Percentiles rank a stretch among this genome's conserved stretches.
Conservation (phyloP, 2,888 invertebrate species). For the Ochropleura plecta region DNA sequence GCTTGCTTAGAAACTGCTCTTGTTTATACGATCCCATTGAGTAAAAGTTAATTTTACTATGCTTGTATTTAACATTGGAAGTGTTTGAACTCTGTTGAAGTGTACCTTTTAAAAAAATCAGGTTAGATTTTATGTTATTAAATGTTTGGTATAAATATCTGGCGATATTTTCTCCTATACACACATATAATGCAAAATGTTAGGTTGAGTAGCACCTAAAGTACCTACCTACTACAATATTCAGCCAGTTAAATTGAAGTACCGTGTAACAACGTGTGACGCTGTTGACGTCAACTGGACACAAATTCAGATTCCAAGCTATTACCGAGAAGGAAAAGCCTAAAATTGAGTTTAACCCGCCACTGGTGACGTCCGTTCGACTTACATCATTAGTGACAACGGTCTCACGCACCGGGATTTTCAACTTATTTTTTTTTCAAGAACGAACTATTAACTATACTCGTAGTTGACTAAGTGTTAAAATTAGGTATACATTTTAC, state of each 20-base stretch:
- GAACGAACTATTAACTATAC: too few species aligned
- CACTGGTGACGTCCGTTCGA: too few species aligned
- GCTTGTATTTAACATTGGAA: neutral
- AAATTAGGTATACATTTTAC: too few species aligned
- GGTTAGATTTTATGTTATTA: neutral
- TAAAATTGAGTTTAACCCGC: too few species aligned
- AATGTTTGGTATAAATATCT: neutral
- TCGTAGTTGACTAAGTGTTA: too few species aligned
- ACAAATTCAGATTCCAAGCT: neutral
- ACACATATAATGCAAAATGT: neutral
- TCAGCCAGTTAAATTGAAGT: neutral
- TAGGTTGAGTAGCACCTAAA: neutral
- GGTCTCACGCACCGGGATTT: too few species aligned
- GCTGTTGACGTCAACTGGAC: neutral
- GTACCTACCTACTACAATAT: neutral
- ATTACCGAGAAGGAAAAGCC: neutral
- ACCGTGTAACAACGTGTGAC: neutral
- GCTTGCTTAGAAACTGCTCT: neutral
- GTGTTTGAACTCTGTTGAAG: neutral
- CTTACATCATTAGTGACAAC: too few species aligned
- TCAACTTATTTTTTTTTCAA: too few species aligned
- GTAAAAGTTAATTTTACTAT: neutral
- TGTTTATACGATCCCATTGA: neutral
- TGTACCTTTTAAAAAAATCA: neutral
- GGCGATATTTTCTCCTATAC: neutral